Percentiles rank a stretch among this genome's conserved stretches.
These are phyloP conservation scores for Abrostola triplasia DNA, from an alignment of 2,888 invertebrate genomes.

Conservation along the genomic window DNA sequence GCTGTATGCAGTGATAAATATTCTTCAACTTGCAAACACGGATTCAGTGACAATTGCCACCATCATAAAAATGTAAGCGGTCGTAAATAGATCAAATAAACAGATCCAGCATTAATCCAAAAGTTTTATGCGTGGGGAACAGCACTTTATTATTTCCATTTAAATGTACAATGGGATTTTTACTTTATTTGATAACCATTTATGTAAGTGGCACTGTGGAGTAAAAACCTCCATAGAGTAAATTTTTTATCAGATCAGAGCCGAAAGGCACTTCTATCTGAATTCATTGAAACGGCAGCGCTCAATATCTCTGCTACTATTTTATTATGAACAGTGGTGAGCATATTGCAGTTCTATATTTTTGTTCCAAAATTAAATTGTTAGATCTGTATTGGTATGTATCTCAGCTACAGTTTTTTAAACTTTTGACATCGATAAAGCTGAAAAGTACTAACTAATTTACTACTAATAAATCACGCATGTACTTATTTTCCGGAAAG, in stretches of 20 bases:
- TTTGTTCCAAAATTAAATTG: background rate
- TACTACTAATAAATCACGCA: too few relatives aligned
- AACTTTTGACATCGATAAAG: too few relatives aligned
- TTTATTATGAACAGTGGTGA: background rate
- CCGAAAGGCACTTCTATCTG: conserved; percentile 4
- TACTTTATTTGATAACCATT: conserved; percentile 16
- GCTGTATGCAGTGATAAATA: conserved; percentile 3
- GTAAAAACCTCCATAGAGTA: conserved; percentile 8
- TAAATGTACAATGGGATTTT: background rate
- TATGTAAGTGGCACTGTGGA: background rate
- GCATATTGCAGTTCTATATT: background rate
- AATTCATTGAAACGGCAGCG: conserved; percentile 1
- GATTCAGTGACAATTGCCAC: background rate
- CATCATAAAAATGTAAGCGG: conserved; percentile 5
- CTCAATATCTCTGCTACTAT: background rate
- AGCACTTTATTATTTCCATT: conserved; percentile 3
- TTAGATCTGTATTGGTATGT: too few relatives aligned
- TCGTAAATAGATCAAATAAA: conserved; percentile 5
- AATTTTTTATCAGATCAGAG: conserved; percentile 20
- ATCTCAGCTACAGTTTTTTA: too few relatives aligned
- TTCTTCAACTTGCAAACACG: background rate
- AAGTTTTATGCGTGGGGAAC: background rate
- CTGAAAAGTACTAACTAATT: too few relatives aligned
- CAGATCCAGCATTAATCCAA: conserved; percentile 1
- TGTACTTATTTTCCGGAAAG: too few relatives aligned